Base-by-base conservation (phyloP, 2,113 vertebrate genomes). In the Circaetus gallicus region DNA sequence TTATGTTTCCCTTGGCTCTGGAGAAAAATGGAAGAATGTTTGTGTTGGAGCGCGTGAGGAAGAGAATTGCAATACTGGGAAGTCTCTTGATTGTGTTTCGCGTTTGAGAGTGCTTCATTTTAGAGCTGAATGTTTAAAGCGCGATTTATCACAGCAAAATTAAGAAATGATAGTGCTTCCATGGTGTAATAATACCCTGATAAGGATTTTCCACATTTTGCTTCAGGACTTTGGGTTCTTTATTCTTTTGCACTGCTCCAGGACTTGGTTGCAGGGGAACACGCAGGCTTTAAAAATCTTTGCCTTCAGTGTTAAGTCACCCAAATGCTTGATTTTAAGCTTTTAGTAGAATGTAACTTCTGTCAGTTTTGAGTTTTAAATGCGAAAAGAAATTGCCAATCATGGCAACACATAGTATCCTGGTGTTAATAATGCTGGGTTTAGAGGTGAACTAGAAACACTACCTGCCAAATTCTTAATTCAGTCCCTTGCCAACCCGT, bases 351-450 rank as follows among this genome's bases (percentile, higher is more conserved):
- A 28, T 5, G 26, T 38, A 24, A 58, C 18, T 79, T 52, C 17
- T 32, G 22, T 72, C 26, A 4, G 20, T 67, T 71, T 34, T 9
- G 70, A 59, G 61, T 93, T 93, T 58, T 42, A 45, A 63, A 13
- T 0, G 5, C 62, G 70, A 65, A 80, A 61, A 43, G 62, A 29
- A 76, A 34, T 38, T 0, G 1, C n/a, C 47, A 1, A 0, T 3
- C 11, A 1, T 8, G 89, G 86, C 74, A 9, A 10, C 13, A 1
- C 3, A 1, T 2, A 2, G 4, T 11, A 13, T 63, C 32, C 62
- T 32, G 69, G 58, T 21, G 59, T 69, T 47, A 26, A 6, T 6
- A 11, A 9, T 2, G 7, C 9, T 42, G 20, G 34, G 2, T 24
- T 42, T 4, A 6, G 62, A 76, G 90, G 67, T 34, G 66, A 90